Evolutionary conservation across 2,888 invertebrate species (phyloP).

Genomic region (Eurois occulta): DNA sequence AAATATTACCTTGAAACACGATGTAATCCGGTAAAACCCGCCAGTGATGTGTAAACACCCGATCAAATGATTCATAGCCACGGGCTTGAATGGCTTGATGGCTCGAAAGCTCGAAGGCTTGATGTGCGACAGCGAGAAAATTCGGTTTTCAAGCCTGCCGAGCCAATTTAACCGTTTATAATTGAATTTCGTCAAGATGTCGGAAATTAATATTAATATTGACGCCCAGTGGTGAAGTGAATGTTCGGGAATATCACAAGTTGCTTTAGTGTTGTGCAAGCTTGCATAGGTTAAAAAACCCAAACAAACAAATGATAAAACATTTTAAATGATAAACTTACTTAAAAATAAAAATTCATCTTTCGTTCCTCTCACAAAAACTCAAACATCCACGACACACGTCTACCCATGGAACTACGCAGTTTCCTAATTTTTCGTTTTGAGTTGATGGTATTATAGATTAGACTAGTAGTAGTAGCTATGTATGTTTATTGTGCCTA

Average conservation of each 20-base stretch:
- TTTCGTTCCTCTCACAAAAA: too few relatives aligned
- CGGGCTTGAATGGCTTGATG: not conserved
- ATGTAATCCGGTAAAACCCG: slow-evolving; percentile 30
- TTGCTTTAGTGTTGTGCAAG: not conserved
- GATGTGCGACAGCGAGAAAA: slow-evolving; percentile 20
- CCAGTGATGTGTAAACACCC: slow-evolving; percentile 29
- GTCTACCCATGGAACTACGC: too few relatives aligned
- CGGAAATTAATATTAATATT: slow-evolving; percentile 42
- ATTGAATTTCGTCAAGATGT: slow-evolving; percentile 48
- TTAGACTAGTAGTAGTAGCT: too few relatives aligned
- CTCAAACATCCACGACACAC: too few relatives aligned
- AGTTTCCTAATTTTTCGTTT: too few relatives aligned
- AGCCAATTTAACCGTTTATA: slow-evolving; percentile 52
- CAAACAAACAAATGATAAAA: too few relatives aligned
- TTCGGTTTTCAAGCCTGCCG: slow-evolving; percentile 33
- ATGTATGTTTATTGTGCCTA: too few relatives aligned
- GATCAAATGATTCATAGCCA: slow-evolving; percentile 24
- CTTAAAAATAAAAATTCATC: not conserved
- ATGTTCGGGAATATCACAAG: not conserved
- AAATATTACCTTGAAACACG: slow-evolving; percentile 35
- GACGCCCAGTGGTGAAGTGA: not conserved
- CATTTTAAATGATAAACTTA: too few relatives aligned
- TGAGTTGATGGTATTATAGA: too few relatives aligned
- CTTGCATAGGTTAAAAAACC: too few relatives aligned
- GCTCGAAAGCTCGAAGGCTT: slow-evolving; percentile 13